phyloP scores from a whole-genome alignment of 2,797 vertebrate species.

The Scarus forsteni region DNA sequence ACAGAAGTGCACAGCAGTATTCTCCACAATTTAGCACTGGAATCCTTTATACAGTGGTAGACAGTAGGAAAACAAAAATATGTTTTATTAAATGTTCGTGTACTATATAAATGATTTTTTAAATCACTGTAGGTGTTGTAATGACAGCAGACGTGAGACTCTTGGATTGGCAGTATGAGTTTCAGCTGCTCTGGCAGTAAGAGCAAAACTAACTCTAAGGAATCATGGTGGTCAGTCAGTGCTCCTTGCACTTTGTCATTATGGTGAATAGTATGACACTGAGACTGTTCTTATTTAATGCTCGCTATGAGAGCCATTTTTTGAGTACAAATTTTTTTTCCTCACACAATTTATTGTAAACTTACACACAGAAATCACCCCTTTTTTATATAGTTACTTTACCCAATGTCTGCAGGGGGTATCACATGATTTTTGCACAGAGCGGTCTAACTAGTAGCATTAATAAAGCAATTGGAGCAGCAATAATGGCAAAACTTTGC shows the following conservation, averaged over 20 bases:
- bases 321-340: slow-evolving; percentile 27
- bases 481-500: slow-evolving; percentile 8
- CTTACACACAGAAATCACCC: slow-evolving; percentile 1
- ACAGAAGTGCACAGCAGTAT: slow-evolving; percentile 52
- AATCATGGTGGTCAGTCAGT: slow-evolving; percentile 52
- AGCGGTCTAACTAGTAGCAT: slow-evolving; percentile 17
- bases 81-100: slow-evolving; percentile 15
- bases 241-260: slow-evolving; percentile 18
- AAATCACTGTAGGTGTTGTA: slow-evolving; percentile 40
- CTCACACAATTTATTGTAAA: slow-evolving; percentile 47
- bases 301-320: slow-evolving; percentile 26
- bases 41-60: slow-evolving; percentile 14
- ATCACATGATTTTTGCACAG: neutral
- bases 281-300: slow-evolving; percentile 13
- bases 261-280: slow-evolving; percentile 27
- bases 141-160: slow-evolving; percentile 80
- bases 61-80: slow-evolving; percentile 22
- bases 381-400: slow-evolving; percentile 19
- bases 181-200: slow-evolving; percentile 81
- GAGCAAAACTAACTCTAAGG: slow-evolving; percentile 60
- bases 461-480: slow-evolving; percentile 30
- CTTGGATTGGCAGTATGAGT: slow-evolving; percentile 82
- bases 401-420: slow-evolving; percentile 12
- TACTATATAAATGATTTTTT: slow-evolving; percentile 31
- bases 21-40: slow-evolving; percentile 36